phyloP scores from a whole-genome alignment of 2,888 invertebrate species.

The Trichogramma dendrolimi region DNA sequence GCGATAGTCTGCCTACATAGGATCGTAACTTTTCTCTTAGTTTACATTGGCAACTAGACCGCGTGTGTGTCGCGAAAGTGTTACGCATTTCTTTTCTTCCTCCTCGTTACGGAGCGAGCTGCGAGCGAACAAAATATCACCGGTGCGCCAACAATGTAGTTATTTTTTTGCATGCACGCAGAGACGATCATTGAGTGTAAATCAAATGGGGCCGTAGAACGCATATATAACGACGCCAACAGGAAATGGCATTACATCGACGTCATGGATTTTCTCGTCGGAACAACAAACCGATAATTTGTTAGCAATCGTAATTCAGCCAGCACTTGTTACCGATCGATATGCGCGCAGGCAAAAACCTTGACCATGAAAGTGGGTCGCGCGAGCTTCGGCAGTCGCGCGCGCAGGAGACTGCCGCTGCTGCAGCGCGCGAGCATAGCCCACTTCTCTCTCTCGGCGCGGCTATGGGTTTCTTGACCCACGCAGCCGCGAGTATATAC shows the following conservation, averaged over 20 bases:
- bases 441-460: constrained; percentile 41
- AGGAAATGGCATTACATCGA: too few species aligned
- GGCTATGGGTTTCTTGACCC: constrained; percentile 29
- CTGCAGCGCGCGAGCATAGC: constrained; percentile 38
- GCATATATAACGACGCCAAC: too few species aligned
- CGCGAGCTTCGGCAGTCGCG: not conserved
- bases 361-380: constrained; percentile 50
- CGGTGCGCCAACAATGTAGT: too few species aligned
- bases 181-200: too few species aligned
- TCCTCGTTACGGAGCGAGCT: too few species aligned
- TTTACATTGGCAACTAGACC: constrained; percentile 23
- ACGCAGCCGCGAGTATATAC: constrained; percentile 35
- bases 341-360: constrained; percentile 32
- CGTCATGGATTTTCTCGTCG: too few species aligned
- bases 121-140: too few species aligned
- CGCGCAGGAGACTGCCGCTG: constrained; percentile 8
- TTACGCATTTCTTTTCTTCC: constrained; percentile 7
- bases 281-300: too few species aligned
- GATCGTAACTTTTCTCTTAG: not conserved
- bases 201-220: too few species aligned
- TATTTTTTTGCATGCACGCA: too few species aligned
- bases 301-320: too few species aligned
- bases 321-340: too few species aligned
- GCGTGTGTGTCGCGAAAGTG: constrained; percentile 15
- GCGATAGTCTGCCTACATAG: constrained; percentile 11